Evolutionary conservation across 2,888 invertebrate species (phyloP), one percentile per base, ranked within the genome.

Genomic region (Nomada flava): DNA sequence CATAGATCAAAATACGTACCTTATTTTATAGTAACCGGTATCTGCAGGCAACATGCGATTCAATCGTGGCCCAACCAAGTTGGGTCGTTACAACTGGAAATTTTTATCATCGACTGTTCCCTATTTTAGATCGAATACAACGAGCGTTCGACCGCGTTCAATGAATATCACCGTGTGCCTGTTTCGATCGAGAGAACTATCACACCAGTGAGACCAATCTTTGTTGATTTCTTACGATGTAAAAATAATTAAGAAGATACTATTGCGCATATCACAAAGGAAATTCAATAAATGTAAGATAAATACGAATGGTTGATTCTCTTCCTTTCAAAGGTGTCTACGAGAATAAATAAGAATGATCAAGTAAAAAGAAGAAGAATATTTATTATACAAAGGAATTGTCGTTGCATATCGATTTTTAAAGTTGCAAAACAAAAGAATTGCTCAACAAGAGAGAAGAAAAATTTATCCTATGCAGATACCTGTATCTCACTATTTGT

Each of bases 1-100:
- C 68, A 76, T 77, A 85, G 86, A 79, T 65, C 82, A 78, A 87
- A 81, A 82, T 76, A 81, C 73, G 79, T 87, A 88, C 82, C 82
- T 84, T 87, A 86, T 86, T 83, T 87, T 86, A 77, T 79, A 78
- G 75, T 60, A 52, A 75, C 65, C 68, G 71, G 70, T 85, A 71
- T 80, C 79, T 76, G 73, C 73, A 74, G 75, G 63, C 57, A 53
- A 78, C 64, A 68, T 78, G 71, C 73, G 73, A 83, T 80, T 69
- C 36, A 64, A 81, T 60, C 47, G 55, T 42, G 77, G 50, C 50
- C 50, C 50, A 23, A 65, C 74, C 75, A 63, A 62, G 42, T 60
- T 44, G 23, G 52, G 60, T 52, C 44, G 42, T 59, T 62, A 11
- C 42, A 72, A 26, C 5, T 57, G n/a, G 15, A 59, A 72, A 20